Base-by-base conservation (phyloP, 1,140 invertebrate genomes). In the Aphelinus atriplicis region DNA sequence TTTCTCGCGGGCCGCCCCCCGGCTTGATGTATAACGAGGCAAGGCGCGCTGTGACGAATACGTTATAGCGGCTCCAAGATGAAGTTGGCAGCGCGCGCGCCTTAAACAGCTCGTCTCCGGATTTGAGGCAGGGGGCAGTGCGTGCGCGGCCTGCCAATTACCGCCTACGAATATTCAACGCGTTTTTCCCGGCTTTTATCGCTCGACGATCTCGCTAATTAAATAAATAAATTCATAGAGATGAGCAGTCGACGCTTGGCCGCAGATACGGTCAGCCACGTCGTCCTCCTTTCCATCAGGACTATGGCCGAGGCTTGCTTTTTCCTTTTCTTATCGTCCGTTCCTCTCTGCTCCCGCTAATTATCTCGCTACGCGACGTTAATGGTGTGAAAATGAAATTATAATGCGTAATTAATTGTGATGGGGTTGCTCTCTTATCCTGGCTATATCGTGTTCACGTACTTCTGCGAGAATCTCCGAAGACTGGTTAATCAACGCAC, bases 21-120 rank as follows among this genome's bases (percentile, higher is more conserved):
- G 73, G 77, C 72, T 82, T 81, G 80, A 82, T 81, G 79, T 78
- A 80, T 82, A 82, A 82, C 80, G 80, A 82, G 80, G 77, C 74
- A 79, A 81, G 80, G 79, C 78, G 56, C 65, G 77, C 80, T 77
- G 79, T 80, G 71, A 80, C 80, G 81, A 82, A 82, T 81, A 80
- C 77, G 80, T 81, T 82, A 82, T 50, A 67, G 58, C 65, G 77
- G 77, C 77, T 53, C 51, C 51, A 9, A 26, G 26, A 26, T 26
- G 26, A 26, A 26, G 26, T 26, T 26, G 76, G 80, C 79, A 80
- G 77, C 78, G 79, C 77, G 76, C 61, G 74, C 66, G 78, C 76
- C 76, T 79, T 79, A 80, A 75, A 78, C 78, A 77, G 77, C 81
- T 77, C 77, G 77, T 78, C 77, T 53, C 51, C 51, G 51, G 4